Evolutionary conservation across 2,797 vertebrate genomes (phyloP).

Genomic region (Triplophysa bombifrons): DNA sequence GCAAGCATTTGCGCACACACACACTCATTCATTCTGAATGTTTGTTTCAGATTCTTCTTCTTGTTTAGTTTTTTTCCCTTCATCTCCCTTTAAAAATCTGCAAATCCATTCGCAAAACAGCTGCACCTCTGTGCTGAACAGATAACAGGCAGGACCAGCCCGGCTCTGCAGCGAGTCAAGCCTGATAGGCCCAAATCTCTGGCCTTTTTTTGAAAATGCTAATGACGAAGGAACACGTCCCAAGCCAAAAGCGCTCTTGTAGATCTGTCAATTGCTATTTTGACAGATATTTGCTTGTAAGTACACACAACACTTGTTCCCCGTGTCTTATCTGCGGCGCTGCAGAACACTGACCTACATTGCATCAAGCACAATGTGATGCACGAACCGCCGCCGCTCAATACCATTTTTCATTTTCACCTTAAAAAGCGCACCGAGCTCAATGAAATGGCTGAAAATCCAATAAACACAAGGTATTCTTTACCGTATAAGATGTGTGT

Average conservation of each 20-base stretch:
- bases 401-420: conserved; percentile 95
- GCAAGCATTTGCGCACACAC: conserved; percentile 46
- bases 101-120: conserved; percentile 99
- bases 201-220: conserved; percentile 94
- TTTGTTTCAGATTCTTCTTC: conserved; percentile 89
- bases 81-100: conserved; percentile 99
- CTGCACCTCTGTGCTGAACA: conserved; percentile 99
- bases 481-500: conserved; percentile 86
- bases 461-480: conserved; percentile 98
- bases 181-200: conserved; percentile 99
- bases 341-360: conserved; percentile 99
- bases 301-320: conserved; percentile 99
- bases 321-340: conserved; percentile 95
- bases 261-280: conserved; percentile 99
- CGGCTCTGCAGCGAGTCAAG: conserved; percentile 95
- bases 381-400: conserved; percentile 95
- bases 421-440: conserved; percentile 96
- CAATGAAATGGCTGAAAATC: conserved; percentile 98
- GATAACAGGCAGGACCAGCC: conserved; percentile 99
- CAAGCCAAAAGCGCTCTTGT: conserved; percentile 98
- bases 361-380: conserved; percentile 99
- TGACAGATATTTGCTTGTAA: conserved; percentile 99
- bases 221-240: conserved; percentile 99
- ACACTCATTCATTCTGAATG: conserved; percentile 44
- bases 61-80: conserved; percentile 65